phyloP scores from a whole-genome alignment of 2,888 invertebrate species.

The Parapristionchus giblindavisi region DNA sequence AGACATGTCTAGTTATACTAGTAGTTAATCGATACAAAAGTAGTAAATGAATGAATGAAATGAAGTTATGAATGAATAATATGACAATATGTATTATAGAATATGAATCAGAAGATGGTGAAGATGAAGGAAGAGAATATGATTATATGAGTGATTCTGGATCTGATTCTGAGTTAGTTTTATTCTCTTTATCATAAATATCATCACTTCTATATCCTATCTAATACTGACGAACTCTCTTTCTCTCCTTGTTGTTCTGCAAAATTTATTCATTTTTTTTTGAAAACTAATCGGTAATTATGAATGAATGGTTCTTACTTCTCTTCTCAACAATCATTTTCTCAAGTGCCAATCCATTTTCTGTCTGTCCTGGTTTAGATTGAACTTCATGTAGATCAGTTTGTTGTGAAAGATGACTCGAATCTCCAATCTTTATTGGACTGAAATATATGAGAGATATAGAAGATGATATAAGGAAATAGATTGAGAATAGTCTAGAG shows the following conservation, averaged over 20 bases:
- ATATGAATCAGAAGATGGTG: slow-evolving; percentile 68
- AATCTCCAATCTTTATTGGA: slow-evolving; percentile 43
- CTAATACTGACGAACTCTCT: too few relatives aligned
- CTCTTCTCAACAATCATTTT: slow-evolving; percentile 24
- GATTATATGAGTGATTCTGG: slow-evolving; percentile 69
- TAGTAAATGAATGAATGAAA: neutral
- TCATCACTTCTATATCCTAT: too few relatives aligned
- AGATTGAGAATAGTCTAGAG: neutral
- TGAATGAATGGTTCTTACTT: slow-evolving; percentile 29
- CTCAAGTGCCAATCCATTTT: slow-evolving; percentile 34
- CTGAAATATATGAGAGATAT: slow-evolving; percentile 34
- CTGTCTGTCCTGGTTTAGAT: slow-evolving; percentile 27
- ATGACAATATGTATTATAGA: slow-evolving; percentile 42
- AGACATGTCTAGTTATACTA: neutral
- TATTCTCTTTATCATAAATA: slow-evolving; percentile 20
- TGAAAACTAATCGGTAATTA: neutral
- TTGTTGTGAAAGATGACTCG: slow-evolving; percentile 47
- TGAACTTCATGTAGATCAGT: slow-evolving; percentile 42
- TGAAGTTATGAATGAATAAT: neutral
- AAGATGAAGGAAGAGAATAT: slow-evolving; percentile 68
- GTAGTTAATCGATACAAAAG: neutral
- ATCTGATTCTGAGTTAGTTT: slow-evolving; percentile 66
- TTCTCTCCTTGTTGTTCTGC: neutral
- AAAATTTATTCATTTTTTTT: neutral
- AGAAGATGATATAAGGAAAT: neutral